These are phyloP conservation scores for Sciurus niger DNA, from an alignment of 2,113 vertebrate species.

Conservation along the genomic window DNA sequence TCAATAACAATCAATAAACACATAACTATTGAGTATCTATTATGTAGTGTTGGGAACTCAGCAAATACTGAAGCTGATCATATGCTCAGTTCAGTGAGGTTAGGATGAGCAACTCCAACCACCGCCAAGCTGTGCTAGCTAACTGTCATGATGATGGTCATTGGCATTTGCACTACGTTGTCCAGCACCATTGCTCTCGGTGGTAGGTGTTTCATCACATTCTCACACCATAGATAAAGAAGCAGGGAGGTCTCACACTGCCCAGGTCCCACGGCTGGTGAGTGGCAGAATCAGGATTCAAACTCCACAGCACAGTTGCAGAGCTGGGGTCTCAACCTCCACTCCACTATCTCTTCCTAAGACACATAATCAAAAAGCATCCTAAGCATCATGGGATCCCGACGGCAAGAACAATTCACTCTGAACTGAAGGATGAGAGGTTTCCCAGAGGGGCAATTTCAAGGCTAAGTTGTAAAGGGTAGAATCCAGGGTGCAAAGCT, in stretches of 20 bases:
- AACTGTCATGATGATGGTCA: neutral
- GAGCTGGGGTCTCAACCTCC: neutral
- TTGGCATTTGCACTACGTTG: neutral
- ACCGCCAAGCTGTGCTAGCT: neutral
- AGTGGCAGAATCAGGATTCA: neutral
- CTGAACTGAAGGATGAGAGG: neutral
- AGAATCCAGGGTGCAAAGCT: neutral
- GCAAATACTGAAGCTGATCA: slow-evolving; percentile 23
- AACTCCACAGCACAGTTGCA: neutral
- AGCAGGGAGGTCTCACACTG: neutral
- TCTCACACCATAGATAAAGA: neutral
- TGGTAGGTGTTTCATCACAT: neutral
- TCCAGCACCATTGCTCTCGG: neutral
- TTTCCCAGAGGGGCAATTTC: neutral
- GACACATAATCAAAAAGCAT: neutral
- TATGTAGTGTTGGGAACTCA: neutral
- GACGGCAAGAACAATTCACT: neutral
- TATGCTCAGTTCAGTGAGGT: neutral
- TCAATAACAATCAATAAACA: slow-evolving; percentile 60
- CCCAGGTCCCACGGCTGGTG: neutral
- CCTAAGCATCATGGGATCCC: neutral
- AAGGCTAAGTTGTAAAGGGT: neutral
- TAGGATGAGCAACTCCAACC: neutral
- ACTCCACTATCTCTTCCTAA: neutral
- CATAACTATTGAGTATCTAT: slow-evolving; percentile 51